Percentiles rank a stretch among this genome's conserved stretches.
Evolutionary conservation across 2,113 vertebrate species (phyloP).

Genomic region (Plotosus lineatus): DNA sequence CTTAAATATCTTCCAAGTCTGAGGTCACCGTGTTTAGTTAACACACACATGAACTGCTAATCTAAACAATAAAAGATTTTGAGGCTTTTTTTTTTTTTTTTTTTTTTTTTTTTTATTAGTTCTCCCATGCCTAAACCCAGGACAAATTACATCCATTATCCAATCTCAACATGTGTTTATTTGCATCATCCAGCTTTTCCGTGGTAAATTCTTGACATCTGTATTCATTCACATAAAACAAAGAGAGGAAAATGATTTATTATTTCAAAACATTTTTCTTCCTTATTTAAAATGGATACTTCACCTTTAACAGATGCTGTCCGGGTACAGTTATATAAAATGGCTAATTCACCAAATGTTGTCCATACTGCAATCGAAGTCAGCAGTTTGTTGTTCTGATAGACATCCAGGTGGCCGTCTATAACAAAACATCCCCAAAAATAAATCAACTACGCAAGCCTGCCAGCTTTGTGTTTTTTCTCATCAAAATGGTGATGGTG

Average conservation of each 20-base stretch:
- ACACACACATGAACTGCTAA: slow-evolving; percentile 15
- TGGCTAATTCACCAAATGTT: slow-evolving; percentile 89
- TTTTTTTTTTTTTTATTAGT: not conserved
- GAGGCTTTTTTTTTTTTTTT: not conserved
- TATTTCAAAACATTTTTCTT: not conserved
- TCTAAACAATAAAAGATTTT: not conserved
- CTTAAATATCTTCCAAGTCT: slow-evolving; percentile 21
- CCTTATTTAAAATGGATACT: not conserved
- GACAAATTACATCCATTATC: not conserved
- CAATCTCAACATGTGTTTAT: not conserved
- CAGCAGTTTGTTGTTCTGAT: slow-evolving; percentile 84
- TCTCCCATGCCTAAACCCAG: not conserved
- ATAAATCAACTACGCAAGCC: too few species aligned
- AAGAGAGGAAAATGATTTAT: not conserved
- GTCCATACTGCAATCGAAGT: slow-evolving; percentile 85
- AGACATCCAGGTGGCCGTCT: slow-evolving; percentile 90
- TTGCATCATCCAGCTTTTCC: slow-evolving; percentile 1
- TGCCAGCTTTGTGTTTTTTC: too few species aligned
- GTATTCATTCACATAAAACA: not conserved
- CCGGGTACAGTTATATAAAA: slow-evolving; percentile 91
- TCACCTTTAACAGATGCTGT: slow-evolving; percentile 92
- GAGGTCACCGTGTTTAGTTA: slow-evolving; percentile 35
- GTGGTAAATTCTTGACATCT: slow-evolving; percentile 1
- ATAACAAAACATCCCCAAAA: slow-evolving; percentile 57
- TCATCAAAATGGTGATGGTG: too few species aligned